These are phyloP conservation scores for Pseudomyrmex gracilis DNA, from an alignment of 1,140 invertebrate species.

Conservation along the genomic window DNA sequence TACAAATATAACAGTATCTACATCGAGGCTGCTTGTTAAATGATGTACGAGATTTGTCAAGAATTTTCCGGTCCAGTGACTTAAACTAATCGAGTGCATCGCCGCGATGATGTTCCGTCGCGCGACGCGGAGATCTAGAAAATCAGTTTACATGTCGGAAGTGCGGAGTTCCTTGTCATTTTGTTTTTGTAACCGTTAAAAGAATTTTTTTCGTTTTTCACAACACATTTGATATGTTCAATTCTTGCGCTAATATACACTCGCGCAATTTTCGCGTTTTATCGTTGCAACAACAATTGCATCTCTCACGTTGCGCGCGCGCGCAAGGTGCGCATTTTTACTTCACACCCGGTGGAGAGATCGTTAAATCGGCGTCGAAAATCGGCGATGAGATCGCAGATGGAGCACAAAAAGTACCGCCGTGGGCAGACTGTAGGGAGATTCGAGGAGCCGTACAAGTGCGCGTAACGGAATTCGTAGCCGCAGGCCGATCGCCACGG, in stretches of 20 bases:
- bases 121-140: conserved; percentile 9
- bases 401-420: conserved; percentile 62
- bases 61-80: conserved; percentile 18
- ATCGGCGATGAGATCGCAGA: conserved; percentile 2
- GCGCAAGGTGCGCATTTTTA: not conserved
- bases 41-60: conserved; percentile 8
- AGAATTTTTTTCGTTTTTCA: too few species aligned
- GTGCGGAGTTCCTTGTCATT: not conserved
- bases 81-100: conserved; percentile 37
- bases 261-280: too few species aligned
- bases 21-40: not conserved
- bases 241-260: not conserved
- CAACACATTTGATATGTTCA: conserved; percentile 1
- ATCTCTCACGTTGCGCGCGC: not conserved
- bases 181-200: not conserved
- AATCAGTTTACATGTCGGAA: conserved; percentile 43
- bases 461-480: conserved; percentile 82
- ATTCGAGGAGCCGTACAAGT: conserved; percentile 74
- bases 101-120: not conserved
- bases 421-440: conserved; percentile 43
- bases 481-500: conserved; percentile 75
- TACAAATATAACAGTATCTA: too few species aligned
- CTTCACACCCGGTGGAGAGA: not conserved
- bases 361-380: conserved; percentile 27
- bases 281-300: too few species aligned